Evolutionary conservation across 1,140 invertebrate genomes (phyloP).

Genomic region (Dendrolimus kikuchii): DNA sequence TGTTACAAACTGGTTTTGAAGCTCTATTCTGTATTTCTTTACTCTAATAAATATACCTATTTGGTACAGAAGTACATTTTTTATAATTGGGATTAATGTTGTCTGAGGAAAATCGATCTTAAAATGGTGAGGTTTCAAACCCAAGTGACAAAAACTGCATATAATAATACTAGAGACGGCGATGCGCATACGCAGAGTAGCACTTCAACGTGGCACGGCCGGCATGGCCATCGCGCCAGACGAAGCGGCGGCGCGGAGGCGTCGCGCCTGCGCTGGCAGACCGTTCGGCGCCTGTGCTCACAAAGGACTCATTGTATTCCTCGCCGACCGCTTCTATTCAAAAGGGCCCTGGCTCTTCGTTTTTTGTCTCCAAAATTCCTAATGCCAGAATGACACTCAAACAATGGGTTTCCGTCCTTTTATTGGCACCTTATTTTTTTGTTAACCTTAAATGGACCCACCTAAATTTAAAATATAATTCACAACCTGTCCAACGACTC

Average conservation of each 20-base stretch:
- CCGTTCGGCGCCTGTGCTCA: conserved; percentile 65
- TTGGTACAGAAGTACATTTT: no score
- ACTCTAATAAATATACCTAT: no score
- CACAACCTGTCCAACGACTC: conserved; percentile 47
- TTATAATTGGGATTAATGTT: no score
- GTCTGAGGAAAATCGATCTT: no score
- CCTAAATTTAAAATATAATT: conserved; percentile 51
- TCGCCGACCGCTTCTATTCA: conserved; percentile 45
- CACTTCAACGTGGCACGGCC: not conserved
- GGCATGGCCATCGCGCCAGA: conserved; percentile 26
- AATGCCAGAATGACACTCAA: conserved; percentile 61
- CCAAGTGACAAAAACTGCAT: no score
- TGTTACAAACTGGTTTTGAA: no score
- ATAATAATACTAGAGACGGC: no score
- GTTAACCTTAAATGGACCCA: conserved; percentile 52
- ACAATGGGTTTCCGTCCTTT: conserved; percentile 71
- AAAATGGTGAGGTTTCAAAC: no score
- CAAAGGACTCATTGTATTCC: conserved; percentile 64
- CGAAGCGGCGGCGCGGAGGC: conserved; percentile 26
- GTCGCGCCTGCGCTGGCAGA: conserved; percentile 40
- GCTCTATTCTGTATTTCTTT: no score
- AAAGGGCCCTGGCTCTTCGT: conserved; percentile 40
- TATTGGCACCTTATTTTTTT: conserved; percentile 71
- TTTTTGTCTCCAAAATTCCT: conserved; percentile 56
- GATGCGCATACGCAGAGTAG: no score